These are phyloP conservation scores for Taxidea taxus DNA, from an alignment of 2,113 vertebrate genomes.

Conservation along the genomic window DNA sequence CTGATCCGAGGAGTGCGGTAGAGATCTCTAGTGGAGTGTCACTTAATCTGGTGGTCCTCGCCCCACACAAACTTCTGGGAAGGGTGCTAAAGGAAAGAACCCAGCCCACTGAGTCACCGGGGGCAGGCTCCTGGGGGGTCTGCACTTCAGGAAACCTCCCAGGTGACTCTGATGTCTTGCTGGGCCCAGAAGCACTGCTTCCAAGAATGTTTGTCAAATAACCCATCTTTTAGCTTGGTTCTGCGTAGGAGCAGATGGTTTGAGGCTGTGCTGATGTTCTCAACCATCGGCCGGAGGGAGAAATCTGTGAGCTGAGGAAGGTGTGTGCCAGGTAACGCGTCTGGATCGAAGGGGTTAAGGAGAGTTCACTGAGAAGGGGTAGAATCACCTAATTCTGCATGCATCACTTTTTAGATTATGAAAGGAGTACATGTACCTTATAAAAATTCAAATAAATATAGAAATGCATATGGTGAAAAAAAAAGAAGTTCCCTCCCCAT, in stretches of 20 bases:
- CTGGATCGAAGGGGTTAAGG: neutral
- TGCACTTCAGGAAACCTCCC: neutral
- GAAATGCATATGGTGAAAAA: neutral
- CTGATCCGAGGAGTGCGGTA: neutral
- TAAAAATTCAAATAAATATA: slow-evolving; percentile 17
- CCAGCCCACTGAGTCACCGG: too few relatives aligned
- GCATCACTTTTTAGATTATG: neutral
- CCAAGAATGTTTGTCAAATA: neutral
- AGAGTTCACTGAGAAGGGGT: neutral
- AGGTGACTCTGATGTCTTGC: neutral
- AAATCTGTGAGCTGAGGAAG: neutral
- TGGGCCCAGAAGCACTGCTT: neutral
- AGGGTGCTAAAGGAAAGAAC: neutral
- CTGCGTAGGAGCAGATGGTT: neutral
- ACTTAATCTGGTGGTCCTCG: neutral
- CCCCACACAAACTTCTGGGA: too few relatives aligned
- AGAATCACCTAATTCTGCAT: neutral
- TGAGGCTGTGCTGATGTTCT: neutral
- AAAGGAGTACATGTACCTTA: slow-evolving; percentile 11
- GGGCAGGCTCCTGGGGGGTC: too few relatives aligned
- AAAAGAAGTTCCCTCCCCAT: neutral
- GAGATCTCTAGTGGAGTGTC: neutral
- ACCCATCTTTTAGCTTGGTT: neutral
- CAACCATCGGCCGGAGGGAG: neutral
- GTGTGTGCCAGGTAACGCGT: neutral